Base-by-base conservation (phyloP, 2,888 invertebrate species). In the Eupithecia centaureata region DNA sequence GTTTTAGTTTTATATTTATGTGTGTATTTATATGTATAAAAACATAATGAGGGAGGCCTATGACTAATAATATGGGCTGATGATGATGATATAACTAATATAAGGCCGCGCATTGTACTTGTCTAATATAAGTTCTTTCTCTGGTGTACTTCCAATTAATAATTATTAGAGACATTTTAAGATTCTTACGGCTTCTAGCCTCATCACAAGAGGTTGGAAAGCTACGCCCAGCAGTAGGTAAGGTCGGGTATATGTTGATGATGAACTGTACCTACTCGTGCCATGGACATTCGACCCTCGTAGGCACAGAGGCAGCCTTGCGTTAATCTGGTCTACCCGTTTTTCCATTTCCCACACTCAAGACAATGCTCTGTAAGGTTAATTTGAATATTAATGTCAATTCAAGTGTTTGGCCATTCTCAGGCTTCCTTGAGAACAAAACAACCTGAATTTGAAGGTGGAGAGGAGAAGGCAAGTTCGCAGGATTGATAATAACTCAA, bases 381-480 rank as follows among this genome's bases (percentile, higher is more conserved):
- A 57, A 63, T 71, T 71, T 64, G 71, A 71, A 68, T 71, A 66
- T 70, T 75, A 61, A 66, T 64, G 67, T 47, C 68, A 63, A 71
- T 72, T 73, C 66, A 66, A 68, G 67, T 57, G 71, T 68, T 65
- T 51, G 54, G 57, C 1, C 38, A 67, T 74, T 73, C 71, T 62
- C 75, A 72, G 64, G 61, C 58, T 27, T 52, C 52, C 52, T 56
- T 30, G 28, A 22, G 18, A 18, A 47, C 18, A 18, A 47, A 22
- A 47, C 22, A 47, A 47, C 42, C 42, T 18, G 22, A 42, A 10
- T 10, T 22, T 18, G 22, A 12, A 47, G 47, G 18, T 42, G 18
- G 8, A n/a, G 38, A n/a, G n/a, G 32, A 8, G 10, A 10, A 2
- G 2, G 2, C 18, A 42, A 18, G 42, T 10, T 47, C 4, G 22